Evolutionary conservation across 2,113 vertebrate species (phyloP).

Genomic region (Gymnocephalus cernua): DNA sequence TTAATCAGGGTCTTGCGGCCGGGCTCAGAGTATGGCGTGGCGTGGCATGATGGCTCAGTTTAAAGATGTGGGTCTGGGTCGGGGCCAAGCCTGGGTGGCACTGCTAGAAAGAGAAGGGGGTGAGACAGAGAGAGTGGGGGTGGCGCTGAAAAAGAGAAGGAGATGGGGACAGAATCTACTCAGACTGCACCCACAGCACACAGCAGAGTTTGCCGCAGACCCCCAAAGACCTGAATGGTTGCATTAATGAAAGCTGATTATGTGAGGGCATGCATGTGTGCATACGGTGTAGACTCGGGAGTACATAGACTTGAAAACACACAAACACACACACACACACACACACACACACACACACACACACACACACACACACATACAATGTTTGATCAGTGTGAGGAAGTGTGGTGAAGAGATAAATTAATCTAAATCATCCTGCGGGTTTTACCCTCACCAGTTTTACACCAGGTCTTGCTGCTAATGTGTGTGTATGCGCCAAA

Average conservation of each 20-base stretch:
- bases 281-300: conserved; percentile 9
- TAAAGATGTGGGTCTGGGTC: conserved; percentile 82
- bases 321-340: conserved; percentile 1
- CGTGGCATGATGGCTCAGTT: conserved; percentile 74
- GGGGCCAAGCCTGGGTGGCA: conserved; percentile 76
- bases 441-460: conserved; percentile 62
- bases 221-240: conserved; percentile 56
- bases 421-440: conserved; percentile 69
- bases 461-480: conserved; percentile 57
- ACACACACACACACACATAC: conserved; percentile 25
- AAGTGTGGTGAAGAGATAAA: conserved; percentile 65
- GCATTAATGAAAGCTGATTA: conserved; percentile 63
- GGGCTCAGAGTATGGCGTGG: conserved; percentile 67
- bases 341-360: conserved; percentile 1
- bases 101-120: conserved; percentile 38
- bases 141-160: conserved; percentile 7
- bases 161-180: conserved; percentile 31
- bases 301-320: conserved; percentile 30
- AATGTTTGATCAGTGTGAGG: conserved; percentile 62
- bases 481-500: conserved; percentile 50
- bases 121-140: conserved; percentile 6
- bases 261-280: conserved; percentile 60
- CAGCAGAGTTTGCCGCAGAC: conserved; percentile 57
- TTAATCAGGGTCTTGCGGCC: conserved; percentile 76
- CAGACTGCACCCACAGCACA: conserved; percentile 42